Conservation (phyloP, 1,140 invertebrate species). For the Acromyrmex heyeri region DNA sequence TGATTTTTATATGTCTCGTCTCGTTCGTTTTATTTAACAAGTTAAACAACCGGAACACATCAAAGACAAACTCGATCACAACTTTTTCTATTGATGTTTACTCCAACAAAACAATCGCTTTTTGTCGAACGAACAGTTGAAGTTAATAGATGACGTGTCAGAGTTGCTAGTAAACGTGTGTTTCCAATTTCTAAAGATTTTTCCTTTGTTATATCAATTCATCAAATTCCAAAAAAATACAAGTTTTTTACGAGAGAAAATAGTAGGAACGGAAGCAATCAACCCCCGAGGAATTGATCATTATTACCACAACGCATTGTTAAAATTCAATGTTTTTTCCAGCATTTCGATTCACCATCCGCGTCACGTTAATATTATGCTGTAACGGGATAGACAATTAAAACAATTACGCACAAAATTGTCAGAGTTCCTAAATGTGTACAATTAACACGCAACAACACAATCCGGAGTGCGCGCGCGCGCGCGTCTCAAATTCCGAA, state of each 20-base stretch:
- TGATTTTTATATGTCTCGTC: background rate
- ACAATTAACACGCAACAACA: slow-evolving; percentile 31
- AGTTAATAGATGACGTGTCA: background rate
- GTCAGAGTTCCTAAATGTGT: background rate
- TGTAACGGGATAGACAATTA: background rate
- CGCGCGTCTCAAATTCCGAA: slow-evolving; percentile 43
- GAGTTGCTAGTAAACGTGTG: background rate
- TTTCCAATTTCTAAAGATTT: slow-evolving; percentile 6
- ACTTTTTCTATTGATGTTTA: slow-evolving; percentile 14
- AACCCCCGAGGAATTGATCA: background rate
- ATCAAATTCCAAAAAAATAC: background rate
- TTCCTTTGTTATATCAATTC: slow-evolving; percentile 9
- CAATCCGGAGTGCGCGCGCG: background rate
- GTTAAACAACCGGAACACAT: background rate
- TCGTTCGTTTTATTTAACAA: background rate
- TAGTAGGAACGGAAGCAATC: background rate
- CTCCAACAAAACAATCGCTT: background rate
- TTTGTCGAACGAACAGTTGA: background rate
- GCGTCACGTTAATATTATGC: background rate
- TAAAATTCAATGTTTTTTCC: background rate
- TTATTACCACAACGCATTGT: background rate
- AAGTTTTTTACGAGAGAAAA: background rate
- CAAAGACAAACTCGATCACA: background rate
- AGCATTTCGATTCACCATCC: background rate
- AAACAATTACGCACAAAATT: background rate